These are phyloP conservation scores for Trichonephila clavipes DNA, from an alignment of 1,140 invertebrate genomes.

Conservation along the genomic window DNA sequence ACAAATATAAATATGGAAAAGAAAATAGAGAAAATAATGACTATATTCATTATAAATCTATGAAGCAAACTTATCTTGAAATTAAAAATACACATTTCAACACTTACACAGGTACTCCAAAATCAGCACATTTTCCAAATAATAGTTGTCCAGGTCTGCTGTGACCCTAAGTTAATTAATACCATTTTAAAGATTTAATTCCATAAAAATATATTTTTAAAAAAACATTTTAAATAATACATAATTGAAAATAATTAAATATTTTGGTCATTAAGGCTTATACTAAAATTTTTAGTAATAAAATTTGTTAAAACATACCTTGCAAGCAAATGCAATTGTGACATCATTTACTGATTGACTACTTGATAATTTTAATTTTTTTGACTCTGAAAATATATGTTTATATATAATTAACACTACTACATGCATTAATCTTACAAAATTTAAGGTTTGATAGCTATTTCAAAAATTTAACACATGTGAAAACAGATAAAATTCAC, in stretches of 20 bases:
- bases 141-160: constrained; percentile 87
- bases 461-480: too few relatives aligned
- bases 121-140: constrained; percentile 90
- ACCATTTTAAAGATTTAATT: background rate
- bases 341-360: constrained; percentile 39
- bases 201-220: background rate
- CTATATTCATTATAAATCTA: too few relatives aligned
- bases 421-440: background rate
- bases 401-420: background rate
- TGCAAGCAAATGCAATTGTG: constrained; percentile 82
- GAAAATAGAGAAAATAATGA: too few relatives aligned
- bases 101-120: constrained; percentile 78
- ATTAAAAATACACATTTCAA: background rate
- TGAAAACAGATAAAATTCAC: too few relatives aligned
- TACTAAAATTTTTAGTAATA: background rate
- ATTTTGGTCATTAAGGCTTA: too few relatives aligned
- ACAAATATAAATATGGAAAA: too few relatives aligned
- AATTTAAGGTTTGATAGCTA: too few relatives aligned
- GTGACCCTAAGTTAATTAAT: constrained; percentile 79
- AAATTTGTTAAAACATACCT: constrained; percentile 79
- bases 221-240: background rate
- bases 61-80: background rate
- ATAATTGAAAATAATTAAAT: background rate
- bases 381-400: constrained; percentile 10
- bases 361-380: background rate